Evolutionary conservation across 2,797 vertebrate genomes (phyloP).

Genomic region (Morus bassanus): DNA sequence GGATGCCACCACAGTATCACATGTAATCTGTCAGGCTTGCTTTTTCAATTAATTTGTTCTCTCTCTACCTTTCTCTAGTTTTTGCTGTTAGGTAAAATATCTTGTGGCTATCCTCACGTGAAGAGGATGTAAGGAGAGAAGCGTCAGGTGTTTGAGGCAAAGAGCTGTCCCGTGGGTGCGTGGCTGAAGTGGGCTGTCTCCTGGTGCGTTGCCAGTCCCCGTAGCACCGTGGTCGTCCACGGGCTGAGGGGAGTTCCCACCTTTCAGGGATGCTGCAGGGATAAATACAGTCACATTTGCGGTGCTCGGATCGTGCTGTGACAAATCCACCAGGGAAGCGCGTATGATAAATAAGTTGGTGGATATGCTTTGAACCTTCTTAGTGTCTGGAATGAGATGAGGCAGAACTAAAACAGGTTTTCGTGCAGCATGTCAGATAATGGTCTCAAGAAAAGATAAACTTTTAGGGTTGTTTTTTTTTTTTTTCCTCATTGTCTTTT

Average conservation of each 20-base stretch:
- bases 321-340: not conserved
- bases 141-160: not conserved
- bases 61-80: not conserved
- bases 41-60: not conserved
- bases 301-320: not conserved
- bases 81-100: not conserved
- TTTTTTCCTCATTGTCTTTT: not conserved
- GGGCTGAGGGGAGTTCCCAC: not conserved
- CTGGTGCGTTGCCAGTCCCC: accelerated
- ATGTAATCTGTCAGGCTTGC: not conserved
- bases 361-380: not conserved
- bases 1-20: not conserved
- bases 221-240: accelerated
- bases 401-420: not conserved
- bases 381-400: not conserved
- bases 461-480: not conserved
- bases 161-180: no score
- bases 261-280: not conserved
- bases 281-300: no score
- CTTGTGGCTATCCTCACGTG: accelerated
- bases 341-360: not conserved
- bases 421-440: not conserved
- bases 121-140: not conserved
- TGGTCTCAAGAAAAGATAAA: not conserved
- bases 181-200: no score